Evolutionary conservation across 2,888 invertebrate species (phyloP).

Genomic region (Macroteleia sp.): DNA sequence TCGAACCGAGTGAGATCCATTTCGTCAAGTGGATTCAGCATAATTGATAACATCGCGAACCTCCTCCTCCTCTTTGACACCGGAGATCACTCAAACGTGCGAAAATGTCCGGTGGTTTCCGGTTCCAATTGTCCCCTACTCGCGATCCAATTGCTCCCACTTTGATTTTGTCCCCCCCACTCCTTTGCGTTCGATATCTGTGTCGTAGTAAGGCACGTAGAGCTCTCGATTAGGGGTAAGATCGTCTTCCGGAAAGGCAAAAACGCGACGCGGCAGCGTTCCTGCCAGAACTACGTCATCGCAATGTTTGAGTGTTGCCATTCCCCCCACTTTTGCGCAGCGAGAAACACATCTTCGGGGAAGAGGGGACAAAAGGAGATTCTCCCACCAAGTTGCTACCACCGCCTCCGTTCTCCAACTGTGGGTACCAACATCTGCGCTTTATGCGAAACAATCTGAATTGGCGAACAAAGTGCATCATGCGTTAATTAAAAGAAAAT

Average conservation of each 20-base stretch:
- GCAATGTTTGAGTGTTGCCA: conserved; percentile 80
- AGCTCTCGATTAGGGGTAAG: conserved; percentile 60
- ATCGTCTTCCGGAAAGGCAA: conserved; percentile 73
- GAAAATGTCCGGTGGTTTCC: conserved; percentile 33
- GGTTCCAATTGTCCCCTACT: conserved; percentile 31
- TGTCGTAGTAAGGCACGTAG: conserved; percentile 50
- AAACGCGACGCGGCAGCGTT: conserved; percentile 78
- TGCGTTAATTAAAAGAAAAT: too few relatives aligned
- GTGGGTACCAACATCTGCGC: conserved; percentile 35
- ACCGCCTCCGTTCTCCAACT: conserved; percentile 45
- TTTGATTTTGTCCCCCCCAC: conserved; percentile 29
- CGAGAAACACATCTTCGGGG: conserved; percentile 38
- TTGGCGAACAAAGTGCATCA: too few relatives aligned
- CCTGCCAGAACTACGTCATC: conserved; percentile 82
- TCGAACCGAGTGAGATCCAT: conserved; percentile 9
- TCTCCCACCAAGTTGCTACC: conserved; percentile 51
- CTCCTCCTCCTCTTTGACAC: conserved; percentile 9
- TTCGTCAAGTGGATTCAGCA: conserved; percentile 15
- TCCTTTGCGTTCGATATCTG: conserved; percentile 23
- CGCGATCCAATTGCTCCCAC: conserved; percentile 18
- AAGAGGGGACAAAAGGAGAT: conserved; percentile 40
- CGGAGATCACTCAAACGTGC: conserved; percentile 21
- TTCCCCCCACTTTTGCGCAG: conserved; percentile 76
- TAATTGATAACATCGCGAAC: conserved; percentile 25
- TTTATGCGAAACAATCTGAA: conserved; percentile 4